Conservation (phyloP, 64 coral and sea anemone genomes). For the Dendrophyllia cribrosa region DNA sequence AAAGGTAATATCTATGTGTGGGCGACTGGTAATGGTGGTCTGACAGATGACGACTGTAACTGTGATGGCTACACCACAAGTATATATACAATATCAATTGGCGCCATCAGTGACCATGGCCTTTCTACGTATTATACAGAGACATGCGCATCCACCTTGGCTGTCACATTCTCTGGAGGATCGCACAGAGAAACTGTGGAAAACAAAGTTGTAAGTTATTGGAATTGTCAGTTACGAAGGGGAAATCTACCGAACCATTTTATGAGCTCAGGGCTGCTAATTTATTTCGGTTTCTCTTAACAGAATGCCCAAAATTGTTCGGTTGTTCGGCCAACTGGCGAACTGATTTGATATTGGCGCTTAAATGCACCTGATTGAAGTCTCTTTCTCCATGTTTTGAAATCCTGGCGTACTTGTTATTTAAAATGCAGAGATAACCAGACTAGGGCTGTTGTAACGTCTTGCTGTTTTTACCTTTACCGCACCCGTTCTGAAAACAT, state of each 20-base stretch:
- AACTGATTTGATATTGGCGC: no score
- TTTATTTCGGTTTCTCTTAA: no score
- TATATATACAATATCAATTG: constrained; percentile 87
- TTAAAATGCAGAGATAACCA: no score
- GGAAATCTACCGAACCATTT: not conserved
- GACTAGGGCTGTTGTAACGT: no score
- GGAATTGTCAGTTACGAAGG: not conserved
- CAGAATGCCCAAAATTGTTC: no score
- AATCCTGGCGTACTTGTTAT: no score
- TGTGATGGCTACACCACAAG: constrained; percentile 85
- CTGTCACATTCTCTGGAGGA: constrained; percentile 85
- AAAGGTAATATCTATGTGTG: constrained; percentile 79
- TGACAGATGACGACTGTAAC: constrained; percentile 80
- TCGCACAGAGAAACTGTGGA: constrained; percentile 76
- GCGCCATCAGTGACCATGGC: constrained; percentile 83
- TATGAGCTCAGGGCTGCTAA: not conserved
- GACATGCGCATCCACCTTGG: constrained; percentile 77
- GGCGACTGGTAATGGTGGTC: constrained; percentile 82
- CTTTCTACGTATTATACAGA: constrained; percentile 87
- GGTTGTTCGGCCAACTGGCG: no score
- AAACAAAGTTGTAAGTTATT: constrained; percentile 78
- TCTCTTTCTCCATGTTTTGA: no score
- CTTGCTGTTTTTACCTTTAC: no score
- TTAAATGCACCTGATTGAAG: no score
- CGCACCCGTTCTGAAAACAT: no score